These are phyloP conservation scores for Mythimna impura DNA, from an alignment of 2,888 invertebrate species.

Conservation along the genomic window DNA sequence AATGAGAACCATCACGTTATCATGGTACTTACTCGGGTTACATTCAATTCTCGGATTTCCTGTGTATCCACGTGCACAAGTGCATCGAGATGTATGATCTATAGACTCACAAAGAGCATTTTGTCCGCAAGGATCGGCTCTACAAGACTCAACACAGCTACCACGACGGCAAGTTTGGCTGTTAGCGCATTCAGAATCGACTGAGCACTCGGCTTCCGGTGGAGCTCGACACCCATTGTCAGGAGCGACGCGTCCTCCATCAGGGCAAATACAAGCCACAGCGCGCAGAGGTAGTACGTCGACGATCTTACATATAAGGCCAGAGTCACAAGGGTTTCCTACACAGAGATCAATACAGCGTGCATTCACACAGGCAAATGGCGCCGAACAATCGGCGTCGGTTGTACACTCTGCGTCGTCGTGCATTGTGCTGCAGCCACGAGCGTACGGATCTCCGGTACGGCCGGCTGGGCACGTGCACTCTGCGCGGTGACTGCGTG, in stretches of 20 bases:
- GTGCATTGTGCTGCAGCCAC: constrained; percentile 83
- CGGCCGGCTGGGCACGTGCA: constrained; percentile 94
- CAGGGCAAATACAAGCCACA: constrained; percentile 96
- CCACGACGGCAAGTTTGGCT: constrained; percentile 94
- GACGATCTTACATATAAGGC: constrained; percentile 94
- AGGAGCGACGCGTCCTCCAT: constrained; percentile 94
- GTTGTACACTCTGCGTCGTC: constrained; percentile 91
- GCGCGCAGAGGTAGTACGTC: constrained; percentile 95
- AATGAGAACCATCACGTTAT: constrained; percentile 36
- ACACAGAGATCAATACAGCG: constrained; percentile 95
- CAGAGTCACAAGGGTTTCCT: constrained; percentile 93
- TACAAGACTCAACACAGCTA: constrained; percentile 94
- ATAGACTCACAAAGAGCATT: constrained; percentile 95
- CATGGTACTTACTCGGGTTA: constrained; percentile 85
- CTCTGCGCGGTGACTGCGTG: constrained; percentile 93
- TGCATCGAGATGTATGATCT: constrained; percentile 94
- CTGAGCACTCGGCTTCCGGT: constrained; percentile 92
- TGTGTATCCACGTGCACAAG: constrained; percentile 94
- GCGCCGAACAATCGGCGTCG: constrained; percentile 94
- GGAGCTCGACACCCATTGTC: constrained; percentile 93
- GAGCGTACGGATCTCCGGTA: constrained; percentile 94
- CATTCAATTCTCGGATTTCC: constrained; percentile 96
- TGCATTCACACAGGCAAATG: constrained; percentile 94
- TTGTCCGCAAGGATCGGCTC: constrained; percentile 94
- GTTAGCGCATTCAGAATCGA: constrained; percentile 94